phyloP scores from a whole-genome alignment of 64 coral and sea anemone genomes.

The Stylophora pistillata region DNA sequence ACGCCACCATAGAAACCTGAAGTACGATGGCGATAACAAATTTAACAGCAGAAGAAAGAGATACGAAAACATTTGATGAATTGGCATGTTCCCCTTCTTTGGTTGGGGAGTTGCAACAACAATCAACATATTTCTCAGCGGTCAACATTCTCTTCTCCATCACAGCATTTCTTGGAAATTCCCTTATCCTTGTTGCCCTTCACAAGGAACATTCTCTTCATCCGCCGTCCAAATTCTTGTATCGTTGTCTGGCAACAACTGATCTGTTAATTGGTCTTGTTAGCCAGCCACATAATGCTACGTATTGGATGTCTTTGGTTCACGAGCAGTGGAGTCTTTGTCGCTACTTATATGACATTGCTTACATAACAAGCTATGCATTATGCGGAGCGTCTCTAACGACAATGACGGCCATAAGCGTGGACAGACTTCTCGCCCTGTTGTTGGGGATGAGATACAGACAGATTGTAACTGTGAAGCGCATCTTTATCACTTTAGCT shows the following conservation, averaged over 20 bases:
- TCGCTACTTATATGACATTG: neutral
- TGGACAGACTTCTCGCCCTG: constrained; percentile 9
- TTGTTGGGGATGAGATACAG: neutral
- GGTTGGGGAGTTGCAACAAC: neutral
- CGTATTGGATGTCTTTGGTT: neutral
- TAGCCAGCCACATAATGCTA: neutral
- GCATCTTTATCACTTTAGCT: neutral
- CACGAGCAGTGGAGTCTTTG: neutral
- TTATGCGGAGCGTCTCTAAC: neutral
- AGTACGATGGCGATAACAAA: too few species aligned
- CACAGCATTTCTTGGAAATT: neutral
- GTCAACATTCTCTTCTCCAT: neutral
- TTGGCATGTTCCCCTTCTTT: neutral
- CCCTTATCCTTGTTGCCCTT: neutral
- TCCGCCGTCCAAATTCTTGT: constrained; percentile 9
- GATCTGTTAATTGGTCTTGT: neutral
- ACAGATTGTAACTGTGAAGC: neutral
- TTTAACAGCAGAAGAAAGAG: neutral
- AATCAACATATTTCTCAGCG: neutral
- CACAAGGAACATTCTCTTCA: neutral
- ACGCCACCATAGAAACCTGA: too few species aligned
- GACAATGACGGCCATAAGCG: neutral
- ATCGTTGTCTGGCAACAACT: neutral
- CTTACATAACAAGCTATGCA: neutral
- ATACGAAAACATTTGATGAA: neutral